Conservation (phyloP, 2,888 invertebrate species). For the Folsomia candida region DNA sequence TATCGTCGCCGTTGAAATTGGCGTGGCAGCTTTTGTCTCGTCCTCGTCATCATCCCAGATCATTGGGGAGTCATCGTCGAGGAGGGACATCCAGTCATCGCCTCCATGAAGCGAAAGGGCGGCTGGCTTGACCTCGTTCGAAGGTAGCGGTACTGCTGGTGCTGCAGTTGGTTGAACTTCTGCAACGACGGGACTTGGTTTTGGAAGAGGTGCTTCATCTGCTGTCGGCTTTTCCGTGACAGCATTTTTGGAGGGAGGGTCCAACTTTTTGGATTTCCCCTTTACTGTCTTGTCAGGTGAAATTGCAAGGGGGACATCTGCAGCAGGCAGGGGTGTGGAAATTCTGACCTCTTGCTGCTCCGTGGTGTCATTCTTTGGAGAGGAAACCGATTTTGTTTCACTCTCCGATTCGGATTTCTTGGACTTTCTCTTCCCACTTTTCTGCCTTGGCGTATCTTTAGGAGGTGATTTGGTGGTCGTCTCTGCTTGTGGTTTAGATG, state of each 20-base stretch:
- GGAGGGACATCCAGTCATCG: background rate
- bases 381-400: background rate
- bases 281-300: conserved; percentile 15
- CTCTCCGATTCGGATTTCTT: conserved; percentile 48
- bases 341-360: background rate
- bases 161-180: background rate
- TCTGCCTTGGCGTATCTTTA: conserved; percentile 51
- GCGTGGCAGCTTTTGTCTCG: background rate
- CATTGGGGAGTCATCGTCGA: conserved; percentile 37
- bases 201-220: too few relatives aligned
- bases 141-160: background rate
- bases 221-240: too few relatives aligned
- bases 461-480: background rate
- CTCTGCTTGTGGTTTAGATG: background rate
- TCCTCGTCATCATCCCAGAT: conserved; percentile 31
- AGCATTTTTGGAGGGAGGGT: conserved; percentile 7
- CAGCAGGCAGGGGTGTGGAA: background rate
- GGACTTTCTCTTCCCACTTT: conserved; percentile 53
- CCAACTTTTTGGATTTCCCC: conserved; percentile 4
- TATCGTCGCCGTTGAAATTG: too few relatives aligned
- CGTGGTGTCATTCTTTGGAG: background rate
- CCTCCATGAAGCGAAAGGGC: background rate
- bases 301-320: background rate
- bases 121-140: background rate
- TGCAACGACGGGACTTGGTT: too few relatives aligned